Evolutionary conservation across 37 sponge, comb jelly and placozoan species (phyloP).

Genomic region (Aplysina aerophoba): DNA sequence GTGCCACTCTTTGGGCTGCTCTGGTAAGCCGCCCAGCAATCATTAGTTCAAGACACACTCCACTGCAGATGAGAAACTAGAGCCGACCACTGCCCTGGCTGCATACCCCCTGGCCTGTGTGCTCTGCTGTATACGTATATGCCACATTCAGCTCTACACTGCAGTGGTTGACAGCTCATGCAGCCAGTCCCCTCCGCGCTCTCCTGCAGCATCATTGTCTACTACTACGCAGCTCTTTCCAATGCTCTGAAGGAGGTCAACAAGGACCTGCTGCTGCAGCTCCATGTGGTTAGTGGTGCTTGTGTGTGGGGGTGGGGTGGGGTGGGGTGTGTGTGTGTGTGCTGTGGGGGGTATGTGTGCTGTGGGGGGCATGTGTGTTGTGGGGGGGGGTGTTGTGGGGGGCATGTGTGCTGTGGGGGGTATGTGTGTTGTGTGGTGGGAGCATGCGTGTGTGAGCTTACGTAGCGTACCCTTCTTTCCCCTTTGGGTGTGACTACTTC

Average conservation of each 20-base stretch:
- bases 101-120: too few relatives aligned
- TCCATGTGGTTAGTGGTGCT: slow-evolving; percentile 34
- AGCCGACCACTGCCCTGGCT: too few relatives aligned
- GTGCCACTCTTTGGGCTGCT: slow-evolving; percentile 52
- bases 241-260: slow-evolving; percentile 66
- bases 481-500: too few relatives aligned
- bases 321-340: background rate
- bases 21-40: slow-evolving; percentile 31
- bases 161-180: background rate
- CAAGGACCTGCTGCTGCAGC: slow-evolving; percentile 69
- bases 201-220: slow-evolving; percentile 56
- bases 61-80: background rate
- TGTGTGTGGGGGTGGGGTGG: background rate
- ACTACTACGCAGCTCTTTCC: slow-evolving; percentile 60
- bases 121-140: background rate
- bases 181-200: background rate
- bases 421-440: too few relatives aligned
- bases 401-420: too few relatives aligned
- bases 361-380: too few relatives aligned
- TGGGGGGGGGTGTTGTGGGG: too few relatives aligned
- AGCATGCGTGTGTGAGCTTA: too few relatives aligned
- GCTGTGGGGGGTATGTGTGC: background rate
- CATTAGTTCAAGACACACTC: background rate
- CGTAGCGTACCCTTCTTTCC: background rate
- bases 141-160: background rate